Evolutionary conservation across 2,888 invertebrate species (phyloP), one percentile per base, ranked within the genome.

Genomic region (Eilema caniola): DNA sequence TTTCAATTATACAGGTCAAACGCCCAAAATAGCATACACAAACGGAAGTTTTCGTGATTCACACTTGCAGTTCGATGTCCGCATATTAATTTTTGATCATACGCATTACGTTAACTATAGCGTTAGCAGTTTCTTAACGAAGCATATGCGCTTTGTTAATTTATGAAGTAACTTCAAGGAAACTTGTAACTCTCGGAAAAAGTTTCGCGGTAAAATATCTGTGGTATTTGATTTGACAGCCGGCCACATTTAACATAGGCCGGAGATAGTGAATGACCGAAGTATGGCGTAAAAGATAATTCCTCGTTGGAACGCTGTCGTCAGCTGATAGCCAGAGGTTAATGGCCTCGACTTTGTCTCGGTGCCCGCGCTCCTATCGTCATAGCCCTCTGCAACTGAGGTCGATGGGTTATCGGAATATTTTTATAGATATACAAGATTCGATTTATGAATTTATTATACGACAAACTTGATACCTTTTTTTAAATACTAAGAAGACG

Each of bases 301-400:
- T 91, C 91, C 87, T 88, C 88, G 88, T 89, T 88, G 86, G 85
- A 84, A 85, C 89, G 92, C 91, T 94, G 93, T 93, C 93, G 94
- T 94, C 94, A 94, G 94, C 94, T 95, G 95, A 95, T 94, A 95
- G 90, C 83, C 81, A 70, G 89, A 88, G 94, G 93, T 92, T 88
- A 92, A 88, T 88, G 92, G 80, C 93, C 94, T 88, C 92, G 90
- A 93, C 93, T 93, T 93, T 92, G 94, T 93, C 92, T 93, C 92
- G 87, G 86, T 90, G 88, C 84, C 86, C 89, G 89, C 83, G 85
- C 88, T 89, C 90, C 88, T 92, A 92, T 91, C 92, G 89, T 84
- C 85, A 86, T 86, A 81, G 83, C 85, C 85, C 84, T 80, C 82
- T 78, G 81, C 80, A 82, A 82, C 83, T 83, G 86, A 89, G 91